Evolutionary conservation across 1,140 invertebrate genomes (phyloP), one percentile per base, ranked within the genome.

Genomic region (Penaeus vannamei): DNA sequence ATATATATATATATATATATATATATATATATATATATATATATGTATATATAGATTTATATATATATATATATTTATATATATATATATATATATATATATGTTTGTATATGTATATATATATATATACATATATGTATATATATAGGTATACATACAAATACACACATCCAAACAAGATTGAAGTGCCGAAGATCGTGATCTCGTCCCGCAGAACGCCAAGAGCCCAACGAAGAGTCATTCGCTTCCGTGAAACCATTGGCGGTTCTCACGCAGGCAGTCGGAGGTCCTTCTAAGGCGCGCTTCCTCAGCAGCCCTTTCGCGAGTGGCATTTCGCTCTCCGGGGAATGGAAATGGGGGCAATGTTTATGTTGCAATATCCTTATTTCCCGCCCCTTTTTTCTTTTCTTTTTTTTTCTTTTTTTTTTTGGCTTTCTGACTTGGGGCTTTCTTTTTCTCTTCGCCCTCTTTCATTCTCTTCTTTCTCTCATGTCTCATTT

Each of bases 1-100:
- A 12, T 66, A 66, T 66, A 66, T 66, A 66, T 66, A 66, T 66
- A 66, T 66, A 66, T 66, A 66, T 66, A 66, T 66, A 66, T 66
- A 19, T 66, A 19, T 66, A 19, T 66, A 19, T 66, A 19, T 66
- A 19, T 66, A 19, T 66, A 7, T 66, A 19, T 66, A 19, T 66
- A 19, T 66, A 19, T 66, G 26, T 66, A 19, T 66, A 19, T 66
- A 19, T 66, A 19, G 8, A 19, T 66, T 7, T 66, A 19, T 66
- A 19, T 66, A 19, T 66, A 19, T 66, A 19, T 66, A 19, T 66
- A 19, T 66, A 19, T 66, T 7, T 66, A 19, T 66, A 19, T 66
- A 19, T 66, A 19, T 66, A 19, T 66, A 19, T 66, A 19, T 66
- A 19, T 66, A 19, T 66, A 17, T 66, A 26, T 14, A 26, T 66